These are phyloP conservation scores for Colletes collaris DNA, from an alignment of 2,888 invertebrate genomes.

Conservation along the genomic window DNA sequence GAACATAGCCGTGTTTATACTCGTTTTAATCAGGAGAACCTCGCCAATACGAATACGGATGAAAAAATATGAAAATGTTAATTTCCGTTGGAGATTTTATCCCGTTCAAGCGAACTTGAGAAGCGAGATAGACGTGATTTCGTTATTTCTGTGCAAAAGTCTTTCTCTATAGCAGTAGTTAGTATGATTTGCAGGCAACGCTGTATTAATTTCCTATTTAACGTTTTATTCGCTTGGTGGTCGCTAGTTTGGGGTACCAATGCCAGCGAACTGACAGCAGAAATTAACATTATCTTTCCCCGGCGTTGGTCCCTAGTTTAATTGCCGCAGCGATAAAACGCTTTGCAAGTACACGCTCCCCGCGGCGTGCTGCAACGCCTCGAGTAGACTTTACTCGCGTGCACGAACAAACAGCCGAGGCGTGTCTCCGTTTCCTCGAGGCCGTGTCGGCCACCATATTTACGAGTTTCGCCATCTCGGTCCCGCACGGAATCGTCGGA, in stretches of 20 bases:
- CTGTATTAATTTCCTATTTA: conserved; percentile 12
- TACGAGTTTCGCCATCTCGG: conserved; percentile 46
- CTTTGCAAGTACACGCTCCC: conserved; percentile 31
- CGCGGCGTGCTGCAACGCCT: conserved; percentile 15
- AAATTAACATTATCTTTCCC: conserved; percentile 38
- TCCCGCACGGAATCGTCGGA: conserved; percentile 38
- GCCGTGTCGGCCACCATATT: conserved; percentile 49
- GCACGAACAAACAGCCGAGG: conserved; percentile 73
- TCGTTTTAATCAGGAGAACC: too few relatives aligned
- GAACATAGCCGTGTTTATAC: too few relatives aligned
- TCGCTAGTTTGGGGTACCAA: conserved; percentile 13
- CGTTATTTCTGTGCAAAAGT: too few relatives aligned
- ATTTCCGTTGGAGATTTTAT: too few relatives aligned
- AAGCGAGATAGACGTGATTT: too few relatives aligned
- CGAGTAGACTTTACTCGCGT: conserved; percentile 30
- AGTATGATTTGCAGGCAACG: too few relatives aligned
- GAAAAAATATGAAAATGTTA: too few relatives aligned
- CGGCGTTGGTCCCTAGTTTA: conserved; percentile 26
- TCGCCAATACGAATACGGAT: too few relatives aligned
- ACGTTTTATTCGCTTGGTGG: conserved; percentile 1
- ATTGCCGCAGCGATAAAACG: conserved; percentile 38
- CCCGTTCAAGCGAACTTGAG: too few relatives aligned
- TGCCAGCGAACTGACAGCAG: conserved; percentile 23
- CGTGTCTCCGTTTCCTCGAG: conserved; percentile 81
- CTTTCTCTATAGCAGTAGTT: too few relatives aligned